Base-by-base conservation (phyloP, 92 coral and sea anemone genomes). In the Parazoanthus atlanticus region DNA sequence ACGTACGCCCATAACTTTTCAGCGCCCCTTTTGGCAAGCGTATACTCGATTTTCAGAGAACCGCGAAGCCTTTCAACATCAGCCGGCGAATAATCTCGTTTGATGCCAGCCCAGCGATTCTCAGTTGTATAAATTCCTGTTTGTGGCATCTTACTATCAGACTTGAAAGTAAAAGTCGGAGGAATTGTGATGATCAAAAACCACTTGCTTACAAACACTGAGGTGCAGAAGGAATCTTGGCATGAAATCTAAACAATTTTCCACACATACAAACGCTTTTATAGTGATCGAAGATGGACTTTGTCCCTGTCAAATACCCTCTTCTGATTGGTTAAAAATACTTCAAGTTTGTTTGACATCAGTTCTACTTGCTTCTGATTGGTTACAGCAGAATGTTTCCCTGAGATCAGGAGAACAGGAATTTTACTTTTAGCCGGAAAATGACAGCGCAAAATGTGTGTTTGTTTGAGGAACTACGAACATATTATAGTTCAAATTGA, bases 21-120 rank as follows among this genome's bases (percentile, higher is more conserved):
- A 1, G 99, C 95, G 12, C 99, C 98, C 28, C 96, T 91, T 70
- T 90, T 94, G 13, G 99, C 98, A 38, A 96, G 89, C 12, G 99
- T 95, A 71, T 96, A 90, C 61, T 96, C 98, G 34, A 96, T 89
- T 81, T 90, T 91, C 31, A 96, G 72, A 46, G 97, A 88, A 2
- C 99, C 99, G 12, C 97, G 91, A 32, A 96, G 91, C 41, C 94
- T 90, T 71, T 92, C 90, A 49, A 96, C 99, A 31, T 93, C 93
- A 82, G 94, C 91, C 34, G 91, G 93, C 13, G 94, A 89, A 88
- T 95, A 96, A 80, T 95, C 96, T 65, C 99, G 81, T 69, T 92
- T 94, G 80, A 96, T 91, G 13, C 96, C 98, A 36, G 99, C 96
- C 88, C 92, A 96, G 84, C 99, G 92, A 65, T 95, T 91, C 43